Percentiles rank a stretch among this genome's conserved stretches.
phyloP scores from a whole-genome alignment of 2,113 vertebrate genomes.

The Archilochus colubris region DNA sequence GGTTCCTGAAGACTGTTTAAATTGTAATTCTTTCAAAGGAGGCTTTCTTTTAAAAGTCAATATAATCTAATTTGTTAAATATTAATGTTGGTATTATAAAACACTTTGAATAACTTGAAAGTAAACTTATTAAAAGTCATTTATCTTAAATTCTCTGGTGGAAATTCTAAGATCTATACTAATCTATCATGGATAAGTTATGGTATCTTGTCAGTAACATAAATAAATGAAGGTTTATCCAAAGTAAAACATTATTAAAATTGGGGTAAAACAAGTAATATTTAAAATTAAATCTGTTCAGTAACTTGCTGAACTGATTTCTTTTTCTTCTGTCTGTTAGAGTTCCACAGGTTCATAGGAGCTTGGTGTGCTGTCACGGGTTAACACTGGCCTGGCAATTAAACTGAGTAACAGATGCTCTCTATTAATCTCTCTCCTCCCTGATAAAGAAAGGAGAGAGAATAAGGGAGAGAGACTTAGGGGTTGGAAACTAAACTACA shows the following conservation, averaged over 20 bases:
- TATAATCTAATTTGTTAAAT: slow-evolving; percentile 60
- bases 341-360: not conserved
- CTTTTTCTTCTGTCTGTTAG: not conserved
- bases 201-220: not conserved
- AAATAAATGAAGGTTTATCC: slow-evolving; percentile 25
- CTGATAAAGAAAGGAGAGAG: too few species aligned
- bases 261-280: slow-evolving; percentile 8
- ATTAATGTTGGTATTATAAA: slow-evolving; percentile 44
- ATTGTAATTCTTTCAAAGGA: slow-evolving; percentile 33
- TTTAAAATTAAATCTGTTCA: slow-evolving; percentile 24
- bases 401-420: too few species aligned
- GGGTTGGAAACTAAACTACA: too few species aligned
- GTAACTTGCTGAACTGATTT: not conserved
- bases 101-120: slow-evolving; percentile 47
- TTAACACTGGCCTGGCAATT: too few species aligned
- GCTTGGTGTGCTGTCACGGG: not conserved
- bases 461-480: too few species aligned
- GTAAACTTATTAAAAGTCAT: slow-evolving; percentile 62
- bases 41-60: slow-evolving; percentile 26
- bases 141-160: slow-evolving; percentile 53
- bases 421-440: too few species aligned
- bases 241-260: slow-evolving; percentile 42
- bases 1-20: not conserved
- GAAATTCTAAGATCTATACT: slow-evolving; percentile 62
- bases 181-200: slow-evolving; percentile 46